phyloP scores from a whole-genome alignment of 1,140 invertebrate genomes.

The Drosophila ambigua region DNA sequence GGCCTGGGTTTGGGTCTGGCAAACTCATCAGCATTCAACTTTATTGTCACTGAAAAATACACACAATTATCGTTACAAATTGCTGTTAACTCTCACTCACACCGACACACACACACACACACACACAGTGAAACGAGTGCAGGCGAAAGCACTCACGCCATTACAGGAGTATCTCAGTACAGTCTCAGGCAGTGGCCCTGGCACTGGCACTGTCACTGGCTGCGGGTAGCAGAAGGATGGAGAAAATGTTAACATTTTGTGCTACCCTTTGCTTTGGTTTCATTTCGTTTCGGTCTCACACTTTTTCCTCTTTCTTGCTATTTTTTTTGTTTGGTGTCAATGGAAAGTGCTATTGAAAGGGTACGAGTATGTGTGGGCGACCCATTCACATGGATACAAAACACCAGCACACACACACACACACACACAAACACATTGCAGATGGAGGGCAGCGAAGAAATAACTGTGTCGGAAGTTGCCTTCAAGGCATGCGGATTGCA shows the following conservation, averaged over 20 bases:
- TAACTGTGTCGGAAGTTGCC: constrained; percentile 70
- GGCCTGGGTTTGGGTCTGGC: constrained; percentile 22
- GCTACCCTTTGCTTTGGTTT: constrained; percentile 26
- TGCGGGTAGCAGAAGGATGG: background rate
- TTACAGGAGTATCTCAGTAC: background rate
- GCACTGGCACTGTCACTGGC: background rate
- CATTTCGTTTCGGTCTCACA: constrained; percentile 12
- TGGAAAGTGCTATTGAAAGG: constrained; percentile 72
- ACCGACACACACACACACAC: background rate
- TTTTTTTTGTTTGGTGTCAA: constrained; percentile 59
- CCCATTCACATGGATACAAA: constrained; percentile 38
- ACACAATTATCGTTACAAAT: constrained; percentile 78
- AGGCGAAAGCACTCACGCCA: background rate
- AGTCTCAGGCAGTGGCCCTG: background rate
- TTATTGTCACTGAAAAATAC: constrained; percentile 78
- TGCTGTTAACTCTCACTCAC: constrained; percentile 71
- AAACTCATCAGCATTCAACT: constrained; percentile 77
- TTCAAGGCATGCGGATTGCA: constrained; percentile 68
- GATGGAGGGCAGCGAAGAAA: constrained; percentile 45
- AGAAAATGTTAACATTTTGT: constrained; percentile 58
- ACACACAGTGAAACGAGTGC: background rate
- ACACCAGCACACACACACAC: background rate
- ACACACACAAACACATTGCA: constrained; percentile 24
- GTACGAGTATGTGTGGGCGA: constrained; percentile 44
- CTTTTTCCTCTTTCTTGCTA: constrained; percentile 20